phyloP scores from a whole-genome alignment of 1,140 invertebrate genomes.

The Sminthurinus signatus region DNA sequence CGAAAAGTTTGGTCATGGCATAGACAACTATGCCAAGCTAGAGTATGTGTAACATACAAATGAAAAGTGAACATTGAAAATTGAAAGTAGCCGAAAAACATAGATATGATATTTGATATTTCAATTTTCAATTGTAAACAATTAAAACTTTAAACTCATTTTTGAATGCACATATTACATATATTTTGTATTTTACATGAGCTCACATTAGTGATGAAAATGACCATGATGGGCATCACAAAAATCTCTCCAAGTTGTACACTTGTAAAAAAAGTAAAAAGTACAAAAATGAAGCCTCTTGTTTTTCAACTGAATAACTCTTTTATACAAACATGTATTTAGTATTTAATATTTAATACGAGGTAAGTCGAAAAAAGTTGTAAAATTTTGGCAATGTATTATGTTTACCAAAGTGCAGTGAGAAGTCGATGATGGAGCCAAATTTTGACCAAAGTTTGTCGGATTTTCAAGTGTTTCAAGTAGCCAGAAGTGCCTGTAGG shows the following conservation, averaged over 20 bases:
- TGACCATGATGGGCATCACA: constrained; percentile 5
- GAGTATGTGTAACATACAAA: background rate
- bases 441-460: background rate
- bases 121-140: too few species aligned
- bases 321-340: too few species aligned
- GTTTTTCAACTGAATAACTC: too few species aligned
- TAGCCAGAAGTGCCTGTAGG: background rate
- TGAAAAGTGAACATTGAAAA: background rate
- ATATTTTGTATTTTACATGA: too few species aligned
- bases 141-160: too few species aligned
- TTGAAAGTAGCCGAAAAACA: too few species aligned
- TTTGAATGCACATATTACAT: too few species aligned
- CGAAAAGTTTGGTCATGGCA: background rate
- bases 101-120: background rate
- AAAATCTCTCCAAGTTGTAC: constrained; percentile 14
- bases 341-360: too few species aligned
- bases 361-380: too few species aligned
- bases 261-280: too few species aligned
- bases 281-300: too few species aligned
- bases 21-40: background rate
- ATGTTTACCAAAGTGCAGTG: constrained; percentile 10
- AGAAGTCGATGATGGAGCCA: constrained; percentile 25
- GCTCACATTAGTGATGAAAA: background rate
- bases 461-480: constrained; percentile 7
- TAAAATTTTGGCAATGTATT: too few species aligned